A percentile compares a stretch with the other conserved stretches of the same genome.
These are phyloP conservation scores for Hirundichthys speculiger DNA, from an alignment of 2,113 vertebrate species.

Conservation along the genomic window DNA sequence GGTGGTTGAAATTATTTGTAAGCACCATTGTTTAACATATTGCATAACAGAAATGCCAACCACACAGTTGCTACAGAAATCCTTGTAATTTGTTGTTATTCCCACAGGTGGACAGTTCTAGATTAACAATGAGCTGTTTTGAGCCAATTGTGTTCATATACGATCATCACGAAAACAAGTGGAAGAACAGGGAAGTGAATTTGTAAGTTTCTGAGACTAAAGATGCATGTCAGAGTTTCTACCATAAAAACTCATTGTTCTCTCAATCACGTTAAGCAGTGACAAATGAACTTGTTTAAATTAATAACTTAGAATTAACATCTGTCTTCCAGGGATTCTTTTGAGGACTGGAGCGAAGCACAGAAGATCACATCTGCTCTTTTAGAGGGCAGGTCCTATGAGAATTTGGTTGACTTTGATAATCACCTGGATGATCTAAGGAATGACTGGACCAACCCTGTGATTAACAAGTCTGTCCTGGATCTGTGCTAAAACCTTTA, in stretches of 20 bases:
- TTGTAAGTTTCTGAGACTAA: slow-evolving; percentile 80
- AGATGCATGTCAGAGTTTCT: neutral
- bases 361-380: slow-evolving; percentile 91
- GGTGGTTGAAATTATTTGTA: no score
- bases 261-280: slow-evolving; percentile 6
- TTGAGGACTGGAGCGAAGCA: slow-evolving; percentile 95
- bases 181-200: slow-evolving; percentile 91
- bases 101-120: slow-evolving; percentile 90
- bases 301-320: neutral
- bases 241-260: neutral
- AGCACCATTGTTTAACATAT: no score
- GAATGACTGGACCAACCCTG: slow-evolving; percentile 98
- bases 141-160: slow-evolving; percentile 90
- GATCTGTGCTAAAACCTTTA: slow-evolving; percentile 87
- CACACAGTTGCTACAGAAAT: no score
- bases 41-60: no score
- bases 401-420: slow-evolving; percentile 94
- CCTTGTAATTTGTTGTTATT: neutral
- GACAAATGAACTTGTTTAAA: neutral
- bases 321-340: slow-evolving; percentile 85
- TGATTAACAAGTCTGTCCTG: slow-evolving; percentile 95
- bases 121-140: slow-evolving; percentile 90
- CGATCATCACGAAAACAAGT: slow-evolving; percentile 94
- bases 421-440: slow-evolving; percentile 97
- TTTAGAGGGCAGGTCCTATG: slow-evolving; percentile 91